Evolutionary conservation across 2,888 invertebrate species (phyloP).

Genomic region (Amblyteles armatorius): DNA sequence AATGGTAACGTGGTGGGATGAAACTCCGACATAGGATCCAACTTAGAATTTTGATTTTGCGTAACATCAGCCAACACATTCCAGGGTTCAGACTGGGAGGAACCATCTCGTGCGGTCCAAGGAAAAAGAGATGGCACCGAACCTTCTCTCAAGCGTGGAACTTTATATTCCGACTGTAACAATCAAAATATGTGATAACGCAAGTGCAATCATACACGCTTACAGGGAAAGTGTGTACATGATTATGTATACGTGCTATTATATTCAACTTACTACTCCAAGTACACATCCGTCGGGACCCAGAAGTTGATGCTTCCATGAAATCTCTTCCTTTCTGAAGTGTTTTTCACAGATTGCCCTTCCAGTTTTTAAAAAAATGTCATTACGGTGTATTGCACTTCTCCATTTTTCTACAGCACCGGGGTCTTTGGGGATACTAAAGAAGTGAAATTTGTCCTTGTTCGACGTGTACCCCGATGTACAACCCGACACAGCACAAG

Average conservation of each 20-base stretch:
- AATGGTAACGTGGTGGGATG: no score
- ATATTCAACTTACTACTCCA: background rate
- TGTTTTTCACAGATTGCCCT: no score
- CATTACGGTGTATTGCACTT: no score
- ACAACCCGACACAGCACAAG: no score
- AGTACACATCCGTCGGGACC: background rate
- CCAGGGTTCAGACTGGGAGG: background rate
- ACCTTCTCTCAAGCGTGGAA: background rate
- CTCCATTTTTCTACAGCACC: no score
- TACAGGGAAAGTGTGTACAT: background rate
- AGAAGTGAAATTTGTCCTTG: no score
- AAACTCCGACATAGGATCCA: background rate
- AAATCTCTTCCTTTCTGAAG: no score
- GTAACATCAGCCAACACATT: background rate
- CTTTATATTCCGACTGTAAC: background rate
- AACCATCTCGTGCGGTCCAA: background rate
- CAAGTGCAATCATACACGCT: background rate
- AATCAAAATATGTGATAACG: background rate
- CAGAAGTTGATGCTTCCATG: no score
- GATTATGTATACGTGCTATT: background rate
- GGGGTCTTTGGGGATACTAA: no score
- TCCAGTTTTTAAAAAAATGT: no score
- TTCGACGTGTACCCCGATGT: no score
- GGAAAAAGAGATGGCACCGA: background rate
- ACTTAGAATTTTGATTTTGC: background rate